Base-by-base conservation (phyloP, 1,140 invertebrate species). In the Drosophila ironensis region DNA sequence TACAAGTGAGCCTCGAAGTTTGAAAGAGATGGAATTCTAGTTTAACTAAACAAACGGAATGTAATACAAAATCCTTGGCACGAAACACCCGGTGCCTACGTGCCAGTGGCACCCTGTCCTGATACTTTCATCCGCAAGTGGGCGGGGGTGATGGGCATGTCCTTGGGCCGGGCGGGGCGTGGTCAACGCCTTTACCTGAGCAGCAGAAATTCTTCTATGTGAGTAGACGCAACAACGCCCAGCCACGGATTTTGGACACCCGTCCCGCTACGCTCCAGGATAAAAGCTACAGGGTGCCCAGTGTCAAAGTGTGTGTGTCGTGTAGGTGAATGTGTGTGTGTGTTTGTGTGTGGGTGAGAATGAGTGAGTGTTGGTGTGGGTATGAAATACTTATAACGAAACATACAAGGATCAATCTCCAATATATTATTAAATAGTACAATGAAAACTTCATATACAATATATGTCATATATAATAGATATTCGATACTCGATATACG, bases 381-480 rank as follows among this genome's bases (percentile, higher is more conserved):
- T 52, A 53, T 76, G 24, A 52, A 51, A 33, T 61, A 72, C 70
- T 69, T 66, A 73, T 82, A 82, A 82, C 78, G 78, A 82, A 82
- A 82, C 78, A 86, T 82, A 78, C 73, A 84, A 74, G 76, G 80
- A 78, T 82, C 52, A 84, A 86, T 71, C 61, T 80, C 64, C 78
- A 80, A 80, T 82, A 82, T 78, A 86, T 78, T 86, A 86, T 84
- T 80, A 81, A 77, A 76, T 82, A 82, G 64, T 82, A 82, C 73
- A 82, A 82, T 82, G 78, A 82, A 82, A 82, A 82, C 78, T 82
- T 82, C 78, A 82, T 82, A 82, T 82, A 71, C 70, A 86, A 78
- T 82, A 84, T 72, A 74, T 74, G 67, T 54, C 66, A 69, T 74
- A 81, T 81, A 81, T 82, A 57, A 67, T 68, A 68, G 51, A 69